Conservation (phyloP, 2,113 vertebrate genomes). For the Cebidichthys violaceus region DNA sequence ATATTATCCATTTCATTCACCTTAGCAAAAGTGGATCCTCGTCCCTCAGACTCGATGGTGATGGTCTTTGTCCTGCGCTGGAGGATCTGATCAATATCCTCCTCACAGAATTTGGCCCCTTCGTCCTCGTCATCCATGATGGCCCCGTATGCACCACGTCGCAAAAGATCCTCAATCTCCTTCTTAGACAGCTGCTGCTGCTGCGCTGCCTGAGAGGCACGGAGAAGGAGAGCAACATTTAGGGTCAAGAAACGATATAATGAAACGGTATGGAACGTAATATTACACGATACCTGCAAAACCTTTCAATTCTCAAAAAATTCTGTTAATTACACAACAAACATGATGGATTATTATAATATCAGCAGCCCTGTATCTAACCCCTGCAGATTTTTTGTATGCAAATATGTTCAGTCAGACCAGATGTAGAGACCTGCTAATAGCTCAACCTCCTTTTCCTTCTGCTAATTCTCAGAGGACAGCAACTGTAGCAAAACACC, state of each 20-base stretch:
- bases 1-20: slow-evolving; percentile 72
- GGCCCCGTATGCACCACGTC: slow-evolving; percentile 96
- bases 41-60: slow-evolving; percentile 97
- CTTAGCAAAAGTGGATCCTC: slow-evolving; percentile 98
- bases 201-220: slow-evolving; percentile 83
- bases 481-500: slow-evolving; percentile 51
- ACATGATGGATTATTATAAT: slow-evolving; percentile 20
- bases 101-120: slow-evolving; percentile 98
- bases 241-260: neutral
- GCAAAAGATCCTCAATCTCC: slow-evolving; percentile 96
- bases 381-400: slow-evolving; percentile 48
- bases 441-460: slow-evolving; percentile 41
- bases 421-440: slow-evolving; percentile 57
- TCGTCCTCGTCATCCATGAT: slow-evolving; percentile 99
- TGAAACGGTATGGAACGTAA: neutral
- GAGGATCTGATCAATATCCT: slow-evolving; percentile 98
- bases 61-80: slow-evolving; percentile 98
- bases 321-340: neutral
- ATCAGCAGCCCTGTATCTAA: slow-evolving; percentile 21
- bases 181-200: slow-evolving; percentile 99
- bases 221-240: neutral
- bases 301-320: neutral
- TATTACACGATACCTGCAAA: neutral
- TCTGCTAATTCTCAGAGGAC: slow-evolving; percentile 56
- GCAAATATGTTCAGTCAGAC: slow-evolving; percentile 54